phyloP scores from a whole-genome alignment of 1,140 invertebrate species.

The Halyomorpha halys region DNA sequence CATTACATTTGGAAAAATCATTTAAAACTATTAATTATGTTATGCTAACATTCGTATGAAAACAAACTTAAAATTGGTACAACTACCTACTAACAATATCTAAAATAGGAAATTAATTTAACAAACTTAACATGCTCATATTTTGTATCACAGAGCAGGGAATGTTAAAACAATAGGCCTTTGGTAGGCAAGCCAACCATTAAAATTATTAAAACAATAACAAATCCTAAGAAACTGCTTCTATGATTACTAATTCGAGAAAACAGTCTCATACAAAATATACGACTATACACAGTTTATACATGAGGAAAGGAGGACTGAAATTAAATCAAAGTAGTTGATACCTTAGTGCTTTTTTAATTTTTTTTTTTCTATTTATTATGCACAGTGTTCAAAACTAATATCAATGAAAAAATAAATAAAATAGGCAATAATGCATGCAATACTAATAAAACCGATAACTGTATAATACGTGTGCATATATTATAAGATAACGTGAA shows the following conservation, averaged over 20 bases:
- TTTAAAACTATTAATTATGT: neutral
- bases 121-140: neutral
- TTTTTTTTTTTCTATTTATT: neutral
- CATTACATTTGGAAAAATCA: neutral
- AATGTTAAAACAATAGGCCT: conserved; percentile 9
- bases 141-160: conserved; percentile 11
- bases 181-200: conserved; percentile 8
- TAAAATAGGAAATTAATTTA: conserved; percentile 3
- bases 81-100: neutral
- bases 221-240: conserved; percentile 6
- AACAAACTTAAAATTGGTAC: neutral
- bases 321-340: neutral
- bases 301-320: neutral
- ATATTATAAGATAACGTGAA: too few relatives aligned
- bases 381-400: neutral
- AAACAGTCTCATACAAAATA: conserved; percentile 16
- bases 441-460: neutral
- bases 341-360: neutral
- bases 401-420: neutral
- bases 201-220: conserved; percentile 18
- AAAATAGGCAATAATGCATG: neutral
- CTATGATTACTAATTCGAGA: neutral
- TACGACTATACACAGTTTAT: conserved; percentile 6
- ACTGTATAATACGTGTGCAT: too few relatives aligned
- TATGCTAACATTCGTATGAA: neutral